A percentile compares a stretch with the other conserved stretches of the same genome.
Conservation (phyloP, 2,113 vertebrate genomes). For the Macquaria ambigua region DNA sequence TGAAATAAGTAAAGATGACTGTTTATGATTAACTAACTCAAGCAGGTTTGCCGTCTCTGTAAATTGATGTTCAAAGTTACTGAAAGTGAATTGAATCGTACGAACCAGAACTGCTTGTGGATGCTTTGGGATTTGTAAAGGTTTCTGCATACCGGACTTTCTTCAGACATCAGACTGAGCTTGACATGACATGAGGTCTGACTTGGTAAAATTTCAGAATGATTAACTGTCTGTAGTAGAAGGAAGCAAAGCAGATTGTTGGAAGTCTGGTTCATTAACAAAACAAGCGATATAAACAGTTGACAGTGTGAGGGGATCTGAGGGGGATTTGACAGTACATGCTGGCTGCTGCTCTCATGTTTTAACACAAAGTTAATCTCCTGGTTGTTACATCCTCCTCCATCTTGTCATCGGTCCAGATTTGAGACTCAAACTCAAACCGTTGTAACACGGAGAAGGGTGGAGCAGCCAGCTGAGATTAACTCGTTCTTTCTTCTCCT, state of each 20-base stretch:
- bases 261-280: neutral
- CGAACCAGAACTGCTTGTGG: too few relatives aligned
- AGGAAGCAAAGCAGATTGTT: too few relatives aligned
- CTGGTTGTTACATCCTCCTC: neutral
- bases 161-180: too few relatives aligned
- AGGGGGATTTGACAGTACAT: too few relatives aligned
- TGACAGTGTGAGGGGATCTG: neutral
- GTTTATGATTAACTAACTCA: too few relatives aligned
- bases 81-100: too few relatives aligned
- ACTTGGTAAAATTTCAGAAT: neutral
- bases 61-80: too few relatives aligned
- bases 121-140: too few relatives aligned
- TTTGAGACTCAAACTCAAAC: neutral
- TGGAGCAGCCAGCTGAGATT: constrained; percentile 19
- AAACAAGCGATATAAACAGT: too few relatives aligned
- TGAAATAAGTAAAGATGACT: too few relatives aligned
- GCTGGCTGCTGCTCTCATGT: neutral
- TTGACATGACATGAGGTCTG: neutral
- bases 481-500: constrained; percentile 8
- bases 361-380: neutral
- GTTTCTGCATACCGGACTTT: too few relatives aligned
- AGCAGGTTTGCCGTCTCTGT: too few relatives aligned
- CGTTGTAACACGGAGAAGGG: neutral
- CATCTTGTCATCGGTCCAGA: neutral
- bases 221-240: neutral